Percentiles rank a stretch among this genome's conserved stretches.
Conservation (phyloP, 92 coral and sea anemone genomes). For the Siderastrea siderea region DNA sequence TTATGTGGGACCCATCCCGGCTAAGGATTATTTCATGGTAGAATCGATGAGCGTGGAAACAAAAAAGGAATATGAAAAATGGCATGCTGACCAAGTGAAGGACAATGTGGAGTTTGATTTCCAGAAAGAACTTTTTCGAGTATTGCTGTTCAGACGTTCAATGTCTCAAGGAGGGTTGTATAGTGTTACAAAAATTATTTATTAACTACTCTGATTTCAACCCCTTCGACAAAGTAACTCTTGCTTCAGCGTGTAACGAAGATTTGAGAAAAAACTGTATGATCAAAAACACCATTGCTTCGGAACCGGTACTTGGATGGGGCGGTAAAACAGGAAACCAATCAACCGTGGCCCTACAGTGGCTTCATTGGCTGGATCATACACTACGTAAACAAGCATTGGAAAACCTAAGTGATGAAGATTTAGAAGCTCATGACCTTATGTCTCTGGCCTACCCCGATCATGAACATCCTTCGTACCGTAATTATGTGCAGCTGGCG, state of each 20-base stretch:
- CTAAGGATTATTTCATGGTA: too few relatives aligned
- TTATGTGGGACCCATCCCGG: not conserved
- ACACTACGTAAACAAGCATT: too few relatives aligned
- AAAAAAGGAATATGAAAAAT: not conserved
- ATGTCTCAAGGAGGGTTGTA: not conserved
- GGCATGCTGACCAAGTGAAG: not conserved
- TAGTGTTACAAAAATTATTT: not conserved
- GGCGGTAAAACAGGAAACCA: not conserved
- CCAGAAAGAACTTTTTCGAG: not conserved
- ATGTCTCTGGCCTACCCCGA: too few relatives aligned
- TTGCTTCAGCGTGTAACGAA: not conserved
- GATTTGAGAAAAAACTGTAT: not conserved
- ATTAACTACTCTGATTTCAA: not conserved
- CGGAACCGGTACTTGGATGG: not conserved
- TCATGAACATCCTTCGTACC: too few relatives aligned
- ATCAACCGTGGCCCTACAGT: not conserved
- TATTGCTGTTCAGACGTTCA: not conserved
- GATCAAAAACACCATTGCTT: not conserved
- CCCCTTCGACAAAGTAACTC: not conserved
- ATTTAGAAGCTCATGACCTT: too few relatives aligned
- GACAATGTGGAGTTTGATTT: not conserved
- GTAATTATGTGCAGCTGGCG: too few relatives aligned
- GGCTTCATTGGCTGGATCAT: too few relatives aligned
- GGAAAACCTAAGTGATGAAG: too few relatives aligned
- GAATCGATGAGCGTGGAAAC: not conserved